These are phyloP conservation scores for Lepus europaeus DNA, from an alignment of 2,113 vertebrate genomes.

Conservation along the genomic window DNA sequence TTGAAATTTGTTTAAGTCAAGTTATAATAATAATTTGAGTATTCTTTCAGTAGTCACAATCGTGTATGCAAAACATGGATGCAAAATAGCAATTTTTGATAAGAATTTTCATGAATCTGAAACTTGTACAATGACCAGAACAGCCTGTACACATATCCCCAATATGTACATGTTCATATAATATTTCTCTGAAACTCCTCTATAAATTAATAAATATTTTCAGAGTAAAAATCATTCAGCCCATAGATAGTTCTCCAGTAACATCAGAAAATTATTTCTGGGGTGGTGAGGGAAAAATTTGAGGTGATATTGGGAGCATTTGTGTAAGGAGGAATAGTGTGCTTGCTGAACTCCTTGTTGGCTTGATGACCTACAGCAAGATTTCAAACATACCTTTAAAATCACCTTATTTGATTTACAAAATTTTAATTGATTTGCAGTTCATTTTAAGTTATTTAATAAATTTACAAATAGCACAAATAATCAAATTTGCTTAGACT, in stretches of 20 bases:
- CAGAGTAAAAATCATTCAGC: not conserved
- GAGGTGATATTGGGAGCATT: not conserved
- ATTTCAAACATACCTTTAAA: not conserved
- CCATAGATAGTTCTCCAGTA: not conserved
- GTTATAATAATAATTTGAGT: not conserved
- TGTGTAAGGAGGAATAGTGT: rapidly evolving
- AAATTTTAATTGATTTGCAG: not conserved
- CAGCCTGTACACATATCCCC: not conserved
- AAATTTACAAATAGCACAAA: not conserved
- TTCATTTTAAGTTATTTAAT: not conserved
- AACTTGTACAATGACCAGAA: not conserved
- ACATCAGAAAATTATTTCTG: not conserved
- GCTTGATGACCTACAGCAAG: not conserved
- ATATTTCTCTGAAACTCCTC: not conserved
- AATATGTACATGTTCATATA: not conserved
- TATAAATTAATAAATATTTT: not conserved
- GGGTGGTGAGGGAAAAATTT: not conserved
- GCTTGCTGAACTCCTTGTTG: not conserved
- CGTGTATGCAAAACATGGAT: not conserved
- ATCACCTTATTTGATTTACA: not conserved
- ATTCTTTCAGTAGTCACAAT: not conserved
- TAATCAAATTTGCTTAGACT: not conserved
- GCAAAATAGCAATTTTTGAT: not conserved
- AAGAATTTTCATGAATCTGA: not conserved
- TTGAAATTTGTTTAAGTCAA: not conserved